Evolutionary conservation across 2,888 invertebrate genomes (phyloP).

Genomic region (Cheilosia urbana): DNA sequence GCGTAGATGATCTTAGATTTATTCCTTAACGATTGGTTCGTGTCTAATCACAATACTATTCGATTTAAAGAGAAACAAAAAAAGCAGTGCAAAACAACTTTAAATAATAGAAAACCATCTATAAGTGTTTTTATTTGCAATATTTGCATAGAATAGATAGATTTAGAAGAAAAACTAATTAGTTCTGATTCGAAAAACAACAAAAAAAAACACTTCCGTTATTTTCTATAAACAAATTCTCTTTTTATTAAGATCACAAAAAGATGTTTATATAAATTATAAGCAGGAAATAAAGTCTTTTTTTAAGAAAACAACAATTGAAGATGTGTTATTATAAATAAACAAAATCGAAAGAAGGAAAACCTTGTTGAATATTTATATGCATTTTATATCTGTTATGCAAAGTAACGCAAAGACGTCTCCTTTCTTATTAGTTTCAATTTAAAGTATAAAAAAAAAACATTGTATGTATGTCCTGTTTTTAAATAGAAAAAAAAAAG

Average conservation of each 20-base stretch:
- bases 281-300: neutral
- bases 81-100: conserved; percentile 63
- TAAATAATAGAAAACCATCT: conserved; percentile 50
- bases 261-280: neutral
- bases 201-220: conserved; percentile 24
- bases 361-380: neutral
- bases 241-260: neutral
- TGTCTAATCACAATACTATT: conserved; percentile 26
- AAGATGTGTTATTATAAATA: neutral
- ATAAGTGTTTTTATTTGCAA: conserved; percentile 70
- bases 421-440: neutral
- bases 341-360: neutral
- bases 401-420: conserved; percentile 2
- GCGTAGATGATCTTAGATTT: too few species aligned
- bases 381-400: conserved; percentile 27
- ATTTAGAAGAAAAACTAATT: conserved; percentile 20
- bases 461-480: conserved; percentile 20
- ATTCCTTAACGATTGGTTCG: neutral
- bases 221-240: conserved; percentile 39
- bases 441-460: conserved; percentile 1
- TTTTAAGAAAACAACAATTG: conserved; percentile 1
- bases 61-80: conserved; percentile 29
- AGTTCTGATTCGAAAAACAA: conserved; percentile 11
- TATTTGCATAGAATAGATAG: conserved; percentile 68
- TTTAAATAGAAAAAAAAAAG: too few species aligned